A percentile compares a stretch with the other conserved stretches of the same genome.
Evolutionary conservation across 2,888 invertebrate species (phyloP).

Genomic region (Drosophila anomalipes): DNA sequence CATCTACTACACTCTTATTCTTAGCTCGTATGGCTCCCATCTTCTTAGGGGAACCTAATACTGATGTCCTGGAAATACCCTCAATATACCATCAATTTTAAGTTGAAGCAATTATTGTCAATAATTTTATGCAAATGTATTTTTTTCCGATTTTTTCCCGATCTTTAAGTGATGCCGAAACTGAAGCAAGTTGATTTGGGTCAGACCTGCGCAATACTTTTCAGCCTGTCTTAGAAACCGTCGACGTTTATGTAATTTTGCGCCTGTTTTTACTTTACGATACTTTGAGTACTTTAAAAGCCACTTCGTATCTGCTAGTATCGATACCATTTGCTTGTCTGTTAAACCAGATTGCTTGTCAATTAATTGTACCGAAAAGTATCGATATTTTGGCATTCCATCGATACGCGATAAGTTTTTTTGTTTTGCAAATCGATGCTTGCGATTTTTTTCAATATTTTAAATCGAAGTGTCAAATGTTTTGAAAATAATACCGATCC

Average conservation of each 20-base stretch:
- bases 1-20: not conserved
- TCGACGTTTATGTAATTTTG: not conserved
- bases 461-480: not conserved
- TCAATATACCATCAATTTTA: not conserved
- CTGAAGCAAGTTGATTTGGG: not conserved
- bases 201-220: constrained; percentile 7
- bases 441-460: constrained; percentile 1
- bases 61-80: not conserved
- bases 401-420: not conserved
- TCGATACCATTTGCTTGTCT: not conserved
- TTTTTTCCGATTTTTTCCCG: not conserved
- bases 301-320: not conserved
- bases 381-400: constrained; percentile 5
- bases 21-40: too few species aligned
- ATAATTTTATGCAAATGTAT: not conserved
- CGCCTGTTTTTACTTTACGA: not conserved
- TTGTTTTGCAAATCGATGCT: not conserved
- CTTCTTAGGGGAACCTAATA: not conserved
- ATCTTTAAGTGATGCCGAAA: not conserved
- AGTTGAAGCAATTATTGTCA: not conserved
- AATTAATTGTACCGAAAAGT: not conserved
- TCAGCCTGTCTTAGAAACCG: not conserved
- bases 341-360: not conserved
- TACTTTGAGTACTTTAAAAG: not conserved
- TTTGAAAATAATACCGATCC: not conserved